Conservation (phyloP, 1,140 invertebrate species). For the Drosophila fuyamai region DNA sequence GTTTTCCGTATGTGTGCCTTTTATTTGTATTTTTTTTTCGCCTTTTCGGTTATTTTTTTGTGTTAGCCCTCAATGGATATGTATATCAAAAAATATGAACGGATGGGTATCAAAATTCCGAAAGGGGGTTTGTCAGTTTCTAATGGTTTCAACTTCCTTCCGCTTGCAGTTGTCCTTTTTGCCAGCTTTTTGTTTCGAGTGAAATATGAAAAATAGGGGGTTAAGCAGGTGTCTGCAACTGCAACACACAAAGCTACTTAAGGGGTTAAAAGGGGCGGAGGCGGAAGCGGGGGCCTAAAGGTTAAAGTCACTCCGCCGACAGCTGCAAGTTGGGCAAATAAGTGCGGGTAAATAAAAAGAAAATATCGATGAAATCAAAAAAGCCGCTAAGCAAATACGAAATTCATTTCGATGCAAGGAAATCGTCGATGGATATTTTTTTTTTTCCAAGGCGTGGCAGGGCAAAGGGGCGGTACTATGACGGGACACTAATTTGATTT, state of each 20-base stretch:
- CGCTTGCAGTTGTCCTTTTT: constrained; percentile 64
- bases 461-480: not conserved
- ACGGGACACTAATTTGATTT: constrained; percentile 66
- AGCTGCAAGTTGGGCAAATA: constrained; percentile 14
- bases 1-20: constrained; percentile 35
- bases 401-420: constrained; percentile 9
- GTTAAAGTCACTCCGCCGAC: constrained; percentile 8
- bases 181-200: constrained; percentile 22
- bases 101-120: constrained; percentile 10
- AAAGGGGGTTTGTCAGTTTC: constrained; percentile 64
- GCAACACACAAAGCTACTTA: constrained; percentile 64
- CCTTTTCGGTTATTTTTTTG: constrained; percentile 10
- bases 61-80: constrained; percentile 2
- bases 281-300: not conserved
- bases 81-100: constrained; percentile 69
- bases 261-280: not conserved
- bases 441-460: constrained; percentile 4
- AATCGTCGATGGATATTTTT: not conserved
- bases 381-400: constrained; percentile 21
- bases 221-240: constrained; percentile 21
- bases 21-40: constrained; percentile 22
- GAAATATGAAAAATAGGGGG: constrained; percentile 11
- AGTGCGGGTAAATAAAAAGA: not conserved
- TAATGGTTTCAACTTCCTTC: constrained; percentile 82
- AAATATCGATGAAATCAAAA: constrained; percentile 5